phyloP scores from a whole-genome alignment of 2,113 vertebrate species.

The Scalopus aquaticus region DNA sequence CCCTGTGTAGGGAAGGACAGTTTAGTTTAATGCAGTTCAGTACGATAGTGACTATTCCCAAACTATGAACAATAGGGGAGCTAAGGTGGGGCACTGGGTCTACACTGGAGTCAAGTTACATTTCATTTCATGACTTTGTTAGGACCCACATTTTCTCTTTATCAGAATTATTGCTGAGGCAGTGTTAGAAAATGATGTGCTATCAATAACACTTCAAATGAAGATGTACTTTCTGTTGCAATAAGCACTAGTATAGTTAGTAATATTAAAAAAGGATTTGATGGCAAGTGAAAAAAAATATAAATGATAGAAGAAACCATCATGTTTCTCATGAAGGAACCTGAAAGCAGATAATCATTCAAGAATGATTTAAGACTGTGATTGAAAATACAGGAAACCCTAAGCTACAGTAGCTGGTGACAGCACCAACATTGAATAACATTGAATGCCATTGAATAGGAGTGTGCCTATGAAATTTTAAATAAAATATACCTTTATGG shows the following conservation, averaged over 20 bases:
- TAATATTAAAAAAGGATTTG: neutral
- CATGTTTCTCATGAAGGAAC: neutral
- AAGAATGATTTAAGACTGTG: neutral
- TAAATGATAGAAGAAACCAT: neutral
- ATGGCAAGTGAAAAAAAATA: neutral
- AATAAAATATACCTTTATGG: neutral
- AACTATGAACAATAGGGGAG: neutral
- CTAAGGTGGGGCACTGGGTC: accelerated
- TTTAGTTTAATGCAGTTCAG: neutral
- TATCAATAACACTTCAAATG: neutral
- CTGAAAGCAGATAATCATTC: neutral
- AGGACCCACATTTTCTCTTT: neutral
- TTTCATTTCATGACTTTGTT: neutral
- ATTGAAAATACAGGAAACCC: neutral
- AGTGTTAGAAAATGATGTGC: neutral
- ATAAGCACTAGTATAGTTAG: neutral
- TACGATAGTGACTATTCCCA: neutral
- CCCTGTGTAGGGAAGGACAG: neutral
- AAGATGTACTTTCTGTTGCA: neutral
- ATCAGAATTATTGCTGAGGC: neutral
- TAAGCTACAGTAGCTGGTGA: neutral
- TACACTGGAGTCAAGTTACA: neutral
- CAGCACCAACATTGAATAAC: neutral
- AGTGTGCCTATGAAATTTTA: neutral
- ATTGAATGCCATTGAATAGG: too few relatives aligned